Evolutionary conservation across 2,797 vertebrate genomes (phyloP), one percentile per base, ranked within the genome.

Genomic region (Urophycis tenuis): DNA sequence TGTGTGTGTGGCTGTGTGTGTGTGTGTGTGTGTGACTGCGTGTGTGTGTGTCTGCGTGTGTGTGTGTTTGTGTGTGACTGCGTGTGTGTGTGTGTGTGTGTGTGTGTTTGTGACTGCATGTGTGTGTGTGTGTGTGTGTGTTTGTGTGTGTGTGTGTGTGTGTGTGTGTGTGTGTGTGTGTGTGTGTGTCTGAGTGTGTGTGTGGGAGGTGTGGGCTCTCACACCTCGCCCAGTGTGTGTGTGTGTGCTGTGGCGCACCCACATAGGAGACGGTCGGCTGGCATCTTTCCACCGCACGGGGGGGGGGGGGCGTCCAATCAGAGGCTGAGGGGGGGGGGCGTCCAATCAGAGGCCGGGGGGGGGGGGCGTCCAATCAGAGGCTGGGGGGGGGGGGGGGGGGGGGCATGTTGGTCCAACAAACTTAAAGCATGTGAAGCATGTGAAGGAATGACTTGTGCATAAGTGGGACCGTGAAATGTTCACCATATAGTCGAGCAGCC

Each of bases 141-240:
- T 10, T 30, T 71, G 69, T 17, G 30, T 71, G 67, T 30, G 31
- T 71, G 30, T 33, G 31, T 17, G 36, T 30, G 0, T 69, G 67
- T 69, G 67, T 69, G 67, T 69, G 67, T 69, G 70, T 71, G 30
- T 71, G 32, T 72, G 72, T 36, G 72, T 39, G 72, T 22, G 19
- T 25, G 19, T 10, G 0, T 25, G 10, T 3, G 3, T 25, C 19
- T 15, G 33, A 25, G 72, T 22, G 35, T 73, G 34, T 36, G 71
- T 22, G 72, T 41, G n/a, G n/a, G 71, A 17, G 71, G 15, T n/a
- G 49, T 60, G 49, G 17, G 25, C 5, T 64, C 25, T 64, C n/a
- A 64, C 60, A 29, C 60, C n/a, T 64, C n/a, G 29, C 8, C 60
- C 60, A 64, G 7, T 64, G 36, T 73, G 72, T 41, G 36, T 73